Conservation (phyloP, 1,140 invertebrate species). For the Marisa cornuarietis region DNA sequence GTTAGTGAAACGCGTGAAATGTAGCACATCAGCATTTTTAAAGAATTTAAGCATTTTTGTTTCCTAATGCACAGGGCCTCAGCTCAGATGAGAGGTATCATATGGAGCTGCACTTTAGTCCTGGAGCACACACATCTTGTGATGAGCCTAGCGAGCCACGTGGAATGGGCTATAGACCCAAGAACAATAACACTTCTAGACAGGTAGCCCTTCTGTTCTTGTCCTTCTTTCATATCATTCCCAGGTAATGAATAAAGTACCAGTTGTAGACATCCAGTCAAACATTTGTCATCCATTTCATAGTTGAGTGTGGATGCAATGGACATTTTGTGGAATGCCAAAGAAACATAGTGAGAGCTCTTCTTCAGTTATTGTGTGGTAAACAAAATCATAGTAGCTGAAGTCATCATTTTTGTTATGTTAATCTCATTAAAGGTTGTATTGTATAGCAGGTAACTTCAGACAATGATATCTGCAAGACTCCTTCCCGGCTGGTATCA, state of each 20-base stretch:
- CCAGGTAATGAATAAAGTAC: background rate
- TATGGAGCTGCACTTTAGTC: constrained; percentile 97
- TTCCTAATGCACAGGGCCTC: constrained; percentile 51
- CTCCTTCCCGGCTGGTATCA: background rate
- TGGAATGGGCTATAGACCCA: constrained; percentile 89
- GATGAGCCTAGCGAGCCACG: constrained; percentile 79
- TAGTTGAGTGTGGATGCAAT: background rate
- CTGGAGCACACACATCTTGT: constrained; percentile 72
- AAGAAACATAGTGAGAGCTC: background rate
- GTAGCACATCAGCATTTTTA: no score
- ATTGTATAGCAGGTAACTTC: background rate
- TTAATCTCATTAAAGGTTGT: background rate
- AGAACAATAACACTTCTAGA: constrained; percentile 8
- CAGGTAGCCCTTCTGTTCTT: background rate
- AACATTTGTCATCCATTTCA: background rate
- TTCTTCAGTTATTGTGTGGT: no score
- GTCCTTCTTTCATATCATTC: background rate
- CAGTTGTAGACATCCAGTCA: background rate
- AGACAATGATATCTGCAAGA: background rate
- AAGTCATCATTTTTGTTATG: no score
- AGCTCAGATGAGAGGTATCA: constrained; percentile 80
- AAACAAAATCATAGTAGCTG: no score
- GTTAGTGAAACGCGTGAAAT: no score
- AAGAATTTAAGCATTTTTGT: no score
- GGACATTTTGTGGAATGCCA: background rate